These are phyloP conservation scores for Drosophila gunungcola DNA, from an alignment of 1,140 invertebrate species.

Conservation along the genomic window DNA sequence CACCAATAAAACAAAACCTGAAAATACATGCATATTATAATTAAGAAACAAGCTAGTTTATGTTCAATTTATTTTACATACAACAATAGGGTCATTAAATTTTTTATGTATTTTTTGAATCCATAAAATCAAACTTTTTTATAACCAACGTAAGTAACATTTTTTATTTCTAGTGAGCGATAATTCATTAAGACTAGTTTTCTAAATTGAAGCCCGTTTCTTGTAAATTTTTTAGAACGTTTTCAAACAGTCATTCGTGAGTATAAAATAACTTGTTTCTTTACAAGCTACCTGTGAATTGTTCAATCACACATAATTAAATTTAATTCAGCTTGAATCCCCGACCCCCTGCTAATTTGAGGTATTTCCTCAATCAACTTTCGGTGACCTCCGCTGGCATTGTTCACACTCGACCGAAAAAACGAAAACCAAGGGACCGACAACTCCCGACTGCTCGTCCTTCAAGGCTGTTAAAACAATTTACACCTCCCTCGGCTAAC, in stretches of 20 bases:
- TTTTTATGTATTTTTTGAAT: no score
- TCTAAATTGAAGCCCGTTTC: no score
- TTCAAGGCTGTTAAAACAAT: slow-evolving; percentile 82
- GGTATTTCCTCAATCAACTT: slow-evolving; percentile 51
- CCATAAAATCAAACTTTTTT: no score
- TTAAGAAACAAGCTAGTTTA: no score
- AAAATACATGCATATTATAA: no score
- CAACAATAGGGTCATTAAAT: no score
- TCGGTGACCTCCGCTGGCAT: slow-evolving; percentile 56
- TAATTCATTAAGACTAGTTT: no score
- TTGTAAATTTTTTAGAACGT: background rate
- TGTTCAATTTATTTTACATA: no score
- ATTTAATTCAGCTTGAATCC: slow-evolving; percentile 22
- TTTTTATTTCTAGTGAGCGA: no score
- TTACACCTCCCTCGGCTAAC: slow-evolving; percentile 57
- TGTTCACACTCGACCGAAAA: slow-evolving; percentile 55
- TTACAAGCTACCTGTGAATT: background rate
- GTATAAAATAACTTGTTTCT: background rate
- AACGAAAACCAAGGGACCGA: slow-evolving; percentile 31
- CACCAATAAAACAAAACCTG: no score
- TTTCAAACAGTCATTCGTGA: background rate
- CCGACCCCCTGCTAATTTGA: slow-evolving; percentile 43
- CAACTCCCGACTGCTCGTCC: slow-evolving; percentile 63
- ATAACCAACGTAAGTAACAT: no score
- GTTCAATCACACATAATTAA: slow-evolving; percentile 1